Evolutionary conservation across 23 tunicate species (phyloP).

Genomic region (Halocynthia aurantium): DNA sequence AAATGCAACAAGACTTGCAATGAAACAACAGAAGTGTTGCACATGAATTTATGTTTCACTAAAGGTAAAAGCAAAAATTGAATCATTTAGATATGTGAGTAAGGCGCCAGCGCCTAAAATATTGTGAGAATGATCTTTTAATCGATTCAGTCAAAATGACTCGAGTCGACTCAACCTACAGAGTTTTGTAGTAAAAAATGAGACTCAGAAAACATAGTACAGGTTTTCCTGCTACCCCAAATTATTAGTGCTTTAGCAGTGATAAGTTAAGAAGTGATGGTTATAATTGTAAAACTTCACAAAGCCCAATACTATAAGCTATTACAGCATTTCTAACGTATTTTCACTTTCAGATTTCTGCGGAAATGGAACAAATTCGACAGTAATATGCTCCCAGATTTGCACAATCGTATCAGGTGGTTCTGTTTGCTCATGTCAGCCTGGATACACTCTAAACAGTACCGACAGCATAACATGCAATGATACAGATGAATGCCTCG

Average conservation of each 20-base stretch:
- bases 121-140: no score
- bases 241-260: no score
- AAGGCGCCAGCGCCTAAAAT: no score
- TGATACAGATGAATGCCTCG: conserved; percentile 47
- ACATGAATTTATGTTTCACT: neutral
- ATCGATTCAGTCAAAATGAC: no score
- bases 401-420: neutral
- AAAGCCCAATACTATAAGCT: no score
- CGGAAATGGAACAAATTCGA: neutral
- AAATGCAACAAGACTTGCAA: conserved; percentile 8
- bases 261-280: no score
- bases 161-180: no score
- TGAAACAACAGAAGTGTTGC: neutral
- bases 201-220: no score
- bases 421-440: conserved; percentile 1
- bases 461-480: conserved; percentile 20
- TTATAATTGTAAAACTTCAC: no score
- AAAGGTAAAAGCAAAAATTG: neutral
- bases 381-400: neutral
- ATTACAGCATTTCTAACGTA: neutral
- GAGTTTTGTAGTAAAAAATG: no score
- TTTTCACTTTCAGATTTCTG: conserved; percentile 6
- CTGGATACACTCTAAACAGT: conserved; percentile 5
- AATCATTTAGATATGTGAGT: no score
- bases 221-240: no score